A percentile compares a stretch with the other conserved stretches of the same genome.
phyloP scores from a whole-genome alignment of 2,113 vertebrate species.

The Sarotherodon lohbergeri region DNA sequence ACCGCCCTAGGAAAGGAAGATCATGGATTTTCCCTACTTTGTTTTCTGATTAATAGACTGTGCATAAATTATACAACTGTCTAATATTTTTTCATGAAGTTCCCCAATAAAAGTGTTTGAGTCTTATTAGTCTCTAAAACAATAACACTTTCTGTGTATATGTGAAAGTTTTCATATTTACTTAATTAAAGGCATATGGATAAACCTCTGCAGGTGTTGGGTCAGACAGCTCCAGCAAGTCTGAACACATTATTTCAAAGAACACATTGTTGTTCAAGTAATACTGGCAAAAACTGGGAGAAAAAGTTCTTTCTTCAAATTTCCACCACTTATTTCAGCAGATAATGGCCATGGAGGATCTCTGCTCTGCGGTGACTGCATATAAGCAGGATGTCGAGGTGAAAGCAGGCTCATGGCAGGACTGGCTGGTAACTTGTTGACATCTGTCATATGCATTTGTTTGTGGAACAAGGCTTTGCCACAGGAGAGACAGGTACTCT shows the following conservation, averaged over 20 bases:
- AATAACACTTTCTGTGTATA: neutral
- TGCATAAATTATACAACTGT: neutral
- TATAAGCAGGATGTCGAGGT: neutral
- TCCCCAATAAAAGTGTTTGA: neutral
- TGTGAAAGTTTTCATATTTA: neutral
- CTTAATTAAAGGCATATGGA: neutral
- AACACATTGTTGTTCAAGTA: neutral
- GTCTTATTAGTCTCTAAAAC: neutral
- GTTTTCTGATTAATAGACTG: neutral
- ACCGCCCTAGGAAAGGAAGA: neutral
- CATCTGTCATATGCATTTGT: conserved; percentile 58
- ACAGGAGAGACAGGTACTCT: conserved; percentile 20
- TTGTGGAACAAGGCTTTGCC: conserved; percentile 43
- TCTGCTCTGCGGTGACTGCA: neutral
- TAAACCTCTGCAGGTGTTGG: neutral
- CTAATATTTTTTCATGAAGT: neutral
- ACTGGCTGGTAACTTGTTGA: conserved; percentile 34
- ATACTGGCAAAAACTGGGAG: neutral
- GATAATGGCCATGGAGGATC: neutral
- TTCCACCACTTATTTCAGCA: neutral
- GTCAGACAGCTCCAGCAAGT: neutral
- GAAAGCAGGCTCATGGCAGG: neutral
- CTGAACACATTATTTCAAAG: neutral
- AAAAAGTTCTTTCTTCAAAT: neutral
- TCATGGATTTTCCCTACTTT: neutral